Evolutionary conservation across 2,113 vertebrate genomes (phyloP).

Genomic region (Nannobrachium achirus): DNA sequence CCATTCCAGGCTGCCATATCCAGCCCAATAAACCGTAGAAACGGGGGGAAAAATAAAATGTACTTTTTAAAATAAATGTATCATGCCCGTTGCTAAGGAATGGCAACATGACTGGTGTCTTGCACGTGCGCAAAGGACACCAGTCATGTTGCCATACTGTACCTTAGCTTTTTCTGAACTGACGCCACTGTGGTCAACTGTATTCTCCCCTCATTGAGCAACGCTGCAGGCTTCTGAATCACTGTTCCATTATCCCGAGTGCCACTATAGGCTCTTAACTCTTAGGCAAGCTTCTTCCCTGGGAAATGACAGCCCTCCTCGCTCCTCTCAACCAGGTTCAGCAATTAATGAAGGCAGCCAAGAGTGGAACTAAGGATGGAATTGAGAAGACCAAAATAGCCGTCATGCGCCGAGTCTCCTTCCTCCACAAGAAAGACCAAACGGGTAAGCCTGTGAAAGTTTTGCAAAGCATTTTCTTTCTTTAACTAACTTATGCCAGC

Average conservation of each 20-base stretch:
- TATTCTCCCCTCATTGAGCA: slow-evolving; percentile 48
- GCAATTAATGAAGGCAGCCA: slow-evolving; percentile 94
- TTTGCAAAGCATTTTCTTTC: slow-evolving; percentile 5
- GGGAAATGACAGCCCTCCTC: slow-evolving; percentile 36
- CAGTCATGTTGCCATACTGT: no score
- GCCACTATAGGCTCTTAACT: slow-evolving; percentile 42
- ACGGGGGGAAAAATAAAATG: no score
- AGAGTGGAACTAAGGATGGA: slow-evolving; percentile 92
- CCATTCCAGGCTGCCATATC: no score
- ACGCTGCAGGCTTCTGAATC: not conserved
- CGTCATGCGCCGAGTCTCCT: slow-evolving; percentile 90
- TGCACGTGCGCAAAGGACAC: no score
- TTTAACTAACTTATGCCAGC: slow-evolving; percentile 14
- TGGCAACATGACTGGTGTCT: no score
- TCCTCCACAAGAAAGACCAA: slow-evolving; percentile 88
- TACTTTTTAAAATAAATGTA: no score
- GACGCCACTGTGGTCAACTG: slow-evolving; percentile 63
- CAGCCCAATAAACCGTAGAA: no score
- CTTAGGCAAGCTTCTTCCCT: slow-evolving; percentile 39
- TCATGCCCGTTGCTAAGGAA: no score
- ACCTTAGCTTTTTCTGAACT: no score
- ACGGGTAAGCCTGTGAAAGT: slow-evolving; percentile 74
- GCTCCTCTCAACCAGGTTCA: slow-evolving; percentile 83
- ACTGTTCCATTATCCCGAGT: slow-evolving; percentile 56
- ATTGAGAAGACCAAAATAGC: slow-evolving; percentile 94